Base-by-base conservation (phyloP, 2,888 invertebrate species). In the Chloromyia formosa region DNA sequence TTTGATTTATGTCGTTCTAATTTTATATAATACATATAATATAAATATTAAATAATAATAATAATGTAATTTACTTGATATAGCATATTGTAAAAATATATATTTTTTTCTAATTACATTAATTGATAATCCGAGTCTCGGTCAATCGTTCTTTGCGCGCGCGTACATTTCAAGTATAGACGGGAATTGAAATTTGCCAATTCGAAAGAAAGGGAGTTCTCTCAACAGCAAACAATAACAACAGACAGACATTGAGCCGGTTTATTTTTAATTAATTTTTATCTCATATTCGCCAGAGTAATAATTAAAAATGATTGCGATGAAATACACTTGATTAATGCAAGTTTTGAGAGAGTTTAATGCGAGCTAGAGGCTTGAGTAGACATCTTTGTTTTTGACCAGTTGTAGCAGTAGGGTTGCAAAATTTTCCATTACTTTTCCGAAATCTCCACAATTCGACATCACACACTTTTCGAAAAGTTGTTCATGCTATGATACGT, bases 91-190 rank as follows among this genome's bases (percentile, higher is more conserved):
- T 35, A 35, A 35, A 62, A 40, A 71, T 56, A 56, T 58, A 71
- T 56, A 56, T 71, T 71, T 71, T 69, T 71, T 71, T 71, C 56
- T 71, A 71, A 71, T 71, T 71, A 56, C 27, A 35, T 56, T 71
- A 18, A 71, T 58, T 71, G 58, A 66, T 40, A 45, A 66, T 20
- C 1, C 45, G 23, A 71, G 58, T 58, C 58, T 56, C 56, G 58
- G 56, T 71, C 56, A 35, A 40, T n/a, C 16, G 56, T 56, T 71
- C 54, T 16, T 35, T 4, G 27, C 7, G 49, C 12, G 12, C 16
- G 2, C 49, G 69, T 54, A 69, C 54, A 23, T 66, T 2, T 35
- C 45, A 12, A 49, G 22, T 66, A n/a, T 22, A 49, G 71, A 58
- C 56, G 58, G 58, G 58, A 71, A 58, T 71, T 71, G 71, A 56